Conservation (phyloP, 2,797 vertebrate genomes). For the Melanotaenia nigrans region DNA sequence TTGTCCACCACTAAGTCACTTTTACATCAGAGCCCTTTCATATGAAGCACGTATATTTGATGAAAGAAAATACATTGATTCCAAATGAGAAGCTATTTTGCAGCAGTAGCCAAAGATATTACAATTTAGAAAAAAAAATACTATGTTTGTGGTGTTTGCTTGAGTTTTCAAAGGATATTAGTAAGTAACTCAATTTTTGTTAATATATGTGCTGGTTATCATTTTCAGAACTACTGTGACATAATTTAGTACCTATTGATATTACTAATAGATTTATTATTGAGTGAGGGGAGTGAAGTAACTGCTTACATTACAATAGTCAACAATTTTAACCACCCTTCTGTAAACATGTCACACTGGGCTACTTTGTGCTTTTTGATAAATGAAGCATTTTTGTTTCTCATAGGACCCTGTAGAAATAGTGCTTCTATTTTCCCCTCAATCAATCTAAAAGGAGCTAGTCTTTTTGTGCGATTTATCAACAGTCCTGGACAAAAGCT, state of each 20-base stretch:
- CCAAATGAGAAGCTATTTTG: conserved; percentile 36
- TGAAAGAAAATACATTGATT: conserved; percentile 41
- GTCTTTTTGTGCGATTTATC: conserved; percentile 28
- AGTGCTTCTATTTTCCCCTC: not conserved
- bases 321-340: not conserved
- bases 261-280: conserved; percentile 1
- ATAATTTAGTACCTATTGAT: conserved; percentile 10
- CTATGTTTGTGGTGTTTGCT: not conserved
- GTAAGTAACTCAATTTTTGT: not conserved
- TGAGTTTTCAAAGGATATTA: not conserved
- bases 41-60: conserved; percentile 34
- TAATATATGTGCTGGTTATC: not conserved
- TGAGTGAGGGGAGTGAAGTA: not conserved
- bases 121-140: conserved; percentile 4
- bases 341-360: not conserved
- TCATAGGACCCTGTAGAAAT: not conserved
- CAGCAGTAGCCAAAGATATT: conserved; percentile 32
- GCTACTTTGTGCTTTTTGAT: not conserved
- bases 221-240: not conserved
- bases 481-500: conserved; percentile 27
- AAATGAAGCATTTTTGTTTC: conserved; percentile 11
- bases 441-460: not conserved
- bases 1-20: not conserved
- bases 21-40: conserved; percentile 2
- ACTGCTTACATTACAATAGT: not conserved